Evolutionary conservation across 2,888 invertebrate genomes (phyloP).

Genomic region (Acleris laterana): DNA sequence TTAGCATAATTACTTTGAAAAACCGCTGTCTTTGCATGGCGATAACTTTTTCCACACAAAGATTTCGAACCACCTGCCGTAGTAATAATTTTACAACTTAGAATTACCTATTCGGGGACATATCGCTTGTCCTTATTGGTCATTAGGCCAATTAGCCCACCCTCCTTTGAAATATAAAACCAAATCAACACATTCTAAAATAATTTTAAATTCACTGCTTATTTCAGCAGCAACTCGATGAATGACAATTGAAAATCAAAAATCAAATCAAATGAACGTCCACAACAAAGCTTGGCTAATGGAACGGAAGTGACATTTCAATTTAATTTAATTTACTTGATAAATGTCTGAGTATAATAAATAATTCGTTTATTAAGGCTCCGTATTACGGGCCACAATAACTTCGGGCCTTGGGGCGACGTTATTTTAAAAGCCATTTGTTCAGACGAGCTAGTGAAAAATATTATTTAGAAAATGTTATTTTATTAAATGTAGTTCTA

Average conservation of each 20-base stretch:
- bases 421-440: constrained; percentile 15
- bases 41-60: too few species aligned
- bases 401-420: constrained; percentile 13
- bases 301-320: constrained; percentile 35
- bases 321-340: constrained; percentile 42
- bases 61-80: too few species aligned
- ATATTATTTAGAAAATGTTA: too few species aligned
- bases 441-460: neutral
- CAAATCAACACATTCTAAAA: too few species aligned
- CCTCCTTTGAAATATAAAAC: too few species aligned
- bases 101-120: too few species aligned
- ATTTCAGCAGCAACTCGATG: neutral
- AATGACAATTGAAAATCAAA: constrained; percentile 30
- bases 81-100: too few species aligned
- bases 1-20: too few species aligned
- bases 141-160: too few species aligned
- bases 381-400: constrained; percentile 25
- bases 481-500: too few species aligned
- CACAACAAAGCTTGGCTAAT: constrained; percentile 38
- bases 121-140: too few species aligned
- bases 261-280: constrained; percentile 36
- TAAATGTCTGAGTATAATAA: constrained; percentile 41
- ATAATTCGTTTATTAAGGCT: constrained; percentile 43
- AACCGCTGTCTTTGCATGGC: too few species aligned
- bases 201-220: neutral